Percentiles rank a stretch among this genome's conserved stretches.
phyloP scores from a whole-genome alignment of 2,113 vertebrate genomes.

The Bubalus kerabau region DNA sequence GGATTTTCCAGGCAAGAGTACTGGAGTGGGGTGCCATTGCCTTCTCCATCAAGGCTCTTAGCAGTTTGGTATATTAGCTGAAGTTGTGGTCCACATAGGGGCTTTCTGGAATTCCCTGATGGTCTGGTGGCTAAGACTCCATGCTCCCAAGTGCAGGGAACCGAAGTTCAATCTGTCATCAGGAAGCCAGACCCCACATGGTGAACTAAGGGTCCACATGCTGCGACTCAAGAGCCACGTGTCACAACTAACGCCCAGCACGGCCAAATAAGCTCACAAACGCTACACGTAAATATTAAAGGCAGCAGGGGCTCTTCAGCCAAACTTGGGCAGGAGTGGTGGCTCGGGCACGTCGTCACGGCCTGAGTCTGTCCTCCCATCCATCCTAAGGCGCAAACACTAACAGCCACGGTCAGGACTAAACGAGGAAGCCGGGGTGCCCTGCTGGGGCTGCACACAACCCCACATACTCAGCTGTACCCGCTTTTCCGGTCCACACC shows the following conservation, averaged over 20 bases:
- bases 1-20: too few species aligned
- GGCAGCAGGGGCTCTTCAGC: background rate
- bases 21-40: too few species aligned
- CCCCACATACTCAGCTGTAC: background rate
- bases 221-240: accelerated
- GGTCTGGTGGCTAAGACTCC: background rate
- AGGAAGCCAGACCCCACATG: background rate
- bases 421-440: background rate
- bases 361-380: background rate
- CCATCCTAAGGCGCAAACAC: background rate
- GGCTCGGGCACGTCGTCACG: background rate
- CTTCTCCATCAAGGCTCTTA: background rate
- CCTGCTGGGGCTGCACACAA: background rate
- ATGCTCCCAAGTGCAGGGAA: background rate
- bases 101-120: background rate
- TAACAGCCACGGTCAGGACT: background rate
- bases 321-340: background rate
- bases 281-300: too few species aligned
- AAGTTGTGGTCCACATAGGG: background rate
- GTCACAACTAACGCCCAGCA: background rate
- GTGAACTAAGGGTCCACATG: background rate
- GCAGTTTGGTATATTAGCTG: background rate
- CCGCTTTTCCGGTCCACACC: background rate
- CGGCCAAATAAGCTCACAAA: background rate
- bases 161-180: background rate